Percentiles rank a stretch among this genome's conserved stretches.
Evolutionary conservation across 2,888 invertebrate genomes (phyloP).

Genomic region (Macroteleia sp.): DNA sequence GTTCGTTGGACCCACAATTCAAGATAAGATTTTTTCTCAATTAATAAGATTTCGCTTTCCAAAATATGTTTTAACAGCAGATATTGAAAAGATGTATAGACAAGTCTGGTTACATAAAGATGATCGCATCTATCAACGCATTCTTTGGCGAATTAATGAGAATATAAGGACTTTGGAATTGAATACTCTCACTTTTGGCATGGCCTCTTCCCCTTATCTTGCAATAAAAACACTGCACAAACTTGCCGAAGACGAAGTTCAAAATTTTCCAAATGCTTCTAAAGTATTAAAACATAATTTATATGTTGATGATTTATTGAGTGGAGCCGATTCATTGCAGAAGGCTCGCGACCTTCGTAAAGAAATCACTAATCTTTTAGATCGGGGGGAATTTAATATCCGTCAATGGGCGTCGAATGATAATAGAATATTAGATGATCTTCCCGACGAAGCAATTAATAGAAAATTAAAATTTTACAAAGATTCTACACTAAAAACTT

Average conservation of each 20-base stretch:
- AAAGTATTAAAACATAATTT: not conserved
- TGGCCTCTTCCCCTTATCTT: not conserved
- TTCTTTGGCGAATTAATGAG: not conserved
- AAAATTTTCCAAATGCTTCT: not conserved
- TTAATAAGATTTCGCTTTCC: not conserved
- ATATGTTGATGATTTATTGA: not conserved
- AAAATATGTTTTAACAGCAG: not conserved
- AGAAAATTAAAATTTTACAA: not conserved
- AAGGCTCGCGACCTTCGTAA: not conserved
- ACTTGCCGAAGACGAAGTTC: not conserved
- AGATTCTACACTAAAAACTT: not conserved
- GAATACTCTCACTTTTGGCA: not conserved
- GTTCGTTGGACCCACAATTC: slow-evolving; percentile 1
- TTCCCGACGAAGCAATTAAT: not conserved
- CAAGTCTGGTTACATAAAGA: not conserved
- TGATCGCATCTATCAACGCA: slow-evolving; percentile 6
- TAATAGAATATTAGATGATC: not conserved
- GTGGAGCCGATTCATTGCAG: not conserved
- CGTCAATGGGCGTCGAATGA: not conserved
- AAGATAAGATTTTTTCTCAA: not conserved
- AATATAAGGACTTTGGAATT: not conserved
- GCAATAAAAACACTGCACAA: not conserved
- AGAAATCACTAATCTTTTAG: no score
- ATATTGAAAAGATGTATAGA: slow-evolving; percentile 21
- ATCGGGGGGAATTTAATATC: not conserved